Percentiles rank a stretch among this genome's conserved stretches.
Evolutionary conservation across 2,797 vertebrate genomes (phyloP).

Genomic region (Sarcoramphus papa): DNA sequence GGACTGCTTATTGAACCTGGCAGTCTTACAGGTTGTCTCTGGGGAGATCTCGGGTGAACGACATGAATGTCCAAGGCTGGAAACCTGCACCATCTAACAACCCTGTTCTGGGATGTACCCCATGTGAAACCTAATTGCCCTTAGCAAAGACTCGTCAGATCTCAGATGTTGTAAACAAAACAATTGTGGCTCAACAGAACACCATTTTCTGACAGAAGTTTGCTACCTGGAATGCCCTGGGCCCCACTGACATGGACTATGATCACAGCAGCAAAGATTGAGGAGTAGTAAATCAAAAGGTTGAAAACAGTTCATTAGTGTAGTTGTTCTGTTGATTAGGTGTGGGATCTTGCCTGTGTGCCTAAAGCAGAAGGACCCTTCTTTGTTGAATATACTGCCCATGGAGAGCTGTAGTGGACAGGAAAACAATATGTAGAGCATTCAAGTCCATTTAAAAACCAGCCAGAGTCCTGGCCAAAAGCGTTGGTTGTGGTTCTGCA

Average conservation of each 20-base stretch:
- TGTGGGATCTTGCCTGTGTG: neutral
- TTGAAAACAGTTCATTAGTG: neutral
- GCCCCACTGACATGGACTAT: neutral
- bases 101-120: neutral
- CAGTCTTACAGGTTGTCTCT: neutral
- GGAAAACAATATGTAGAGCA: neutral
- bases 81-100: neutral
- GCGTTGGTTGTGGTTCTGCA: neutral
- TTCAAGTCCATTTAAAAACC: constrained; percentile 23
- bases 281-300: neutral
- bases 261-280: neutral
- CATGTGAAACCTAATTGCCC: neutral
- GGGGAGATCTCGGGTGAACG: neutral
- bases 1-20: neutral
- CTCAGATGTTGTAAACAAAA: neutral
- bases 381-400: neutral
- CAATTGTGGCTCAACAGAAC: neutral
- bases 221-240: neutral
- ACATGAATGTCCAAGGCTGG: neutral
- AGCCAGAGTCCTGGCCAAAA: neutral
- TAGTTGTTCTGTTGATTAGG: neutral
- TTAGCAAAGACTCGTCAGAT: neutral
- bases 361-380: neutral
- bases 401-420: neutral
- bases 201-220: neutral